Evolutionary conservation across 2,797 vertebrate genomes (phyloP), one percentile per base, ranked within the genome.

Genomic region (Typhlichthys eigenmanni): DNA sequence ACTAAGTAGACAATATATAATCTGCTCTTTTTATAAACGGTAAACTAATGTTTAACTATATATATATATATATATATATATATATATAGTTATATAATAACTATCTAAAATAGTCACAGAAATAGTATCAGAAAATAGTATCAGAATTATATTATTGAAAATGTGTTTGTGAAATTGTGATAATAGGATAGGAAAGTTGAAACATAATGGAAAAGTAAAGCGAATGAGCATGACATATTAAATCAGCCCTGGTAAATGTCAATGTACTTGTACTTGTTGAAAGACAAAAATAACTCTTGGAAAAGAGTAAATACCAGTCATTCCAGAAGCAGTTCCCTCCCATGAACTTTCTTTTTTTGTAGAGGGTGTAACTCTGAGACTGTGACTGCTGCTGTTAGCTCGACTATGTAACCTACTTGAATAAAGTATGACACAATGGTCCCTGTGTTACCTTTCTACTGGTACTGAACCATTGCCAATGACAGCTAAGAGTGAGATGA

Each of bases 231-330:
- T 58, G 50, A 58, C 55, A 72, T 58, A 58, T 16, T 13, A 52
- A 16, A 19, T 19, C 19, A 48, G 72, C 58, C 46, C 64, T 76
- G 60, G 34, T 38, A 38, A 5, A 38, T 38, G 5, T 38, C 34
- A 38, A 38, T 38, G 34, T 38, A 38, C 8, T 38, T 19, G 19
- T 19, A 19, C 19, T 38, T 38, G 8, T 38, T 38, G 34, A 79
- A 73, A 78, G 72, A 86, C 74, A 82, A 71, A 89, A 89, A 87
- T 85, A 89, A 82, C 14, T 83, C 58, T 73, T 69, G 76, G 71
- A 78, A 72, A 70, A 80, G 83, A 91, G 89, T 76, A 89, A 89
- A 92, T 92, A 88, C 89, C 86, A 83, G 65, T 76, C 79, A 91
- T 93, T 89, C 90, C 86, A 79, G 46, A 50, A 74, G 75, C 65